Evolutionary conservation across 2,797 vertebrate species (phyloP).

Genomic region (Lepilemur ruficaudatus): DNA sequence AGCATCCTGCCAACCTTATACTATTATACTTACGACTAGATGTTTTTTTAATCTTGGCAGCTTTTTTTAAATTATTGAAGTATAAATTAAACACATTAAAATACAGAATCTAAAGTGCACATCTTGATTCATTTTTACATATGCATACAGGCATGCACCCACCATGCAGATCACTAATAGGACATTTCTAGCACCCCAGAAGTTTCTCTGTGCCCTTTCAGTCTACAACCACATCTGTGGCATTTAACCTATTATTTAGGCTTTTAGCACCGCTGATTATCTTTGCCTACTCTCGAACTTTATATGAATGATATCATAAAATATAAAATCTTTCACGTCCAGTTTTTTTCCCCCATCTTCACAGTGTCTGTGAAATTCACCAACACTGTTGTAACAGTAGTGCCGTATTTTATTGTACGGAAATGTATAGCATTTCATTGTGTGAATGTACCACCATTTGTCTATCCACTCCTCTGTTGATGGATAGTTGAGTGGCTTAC

Average conservation of each 20-base stretch:
- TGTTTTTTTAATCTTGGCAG: no score
- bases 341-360: background rate
- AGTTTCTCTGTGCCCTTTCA: background rate
- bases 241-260: no score
- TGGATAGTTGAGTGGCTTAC: background rate
- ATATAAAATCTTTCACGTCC: background rate
- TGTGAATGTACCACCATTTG: no score
- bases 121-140: background rate
- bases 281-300: background rate
- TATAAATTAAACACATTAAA: background rate
- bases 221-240: background rate
- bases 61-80: background rate
- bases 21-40: background rate
- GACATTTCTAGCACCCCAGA: background rate
- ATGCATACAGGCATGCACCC: background rate
- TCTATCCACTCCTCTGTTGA: background rate
- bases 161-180: background rate
- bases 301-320: background rate
- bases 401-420: background rate
- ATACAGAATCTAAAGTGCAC: background rate
- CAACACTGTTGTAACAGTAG: background rate
- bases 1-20: background rate
- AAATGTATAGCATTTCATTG: background rate
- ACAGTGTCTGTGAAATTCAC: background rate
- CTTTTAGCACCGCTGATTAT: background rate